phyloP scores from a whole-genome alignment of 2,888 invertebrate species.

The Lasioglossum oenotherae region DNA sequence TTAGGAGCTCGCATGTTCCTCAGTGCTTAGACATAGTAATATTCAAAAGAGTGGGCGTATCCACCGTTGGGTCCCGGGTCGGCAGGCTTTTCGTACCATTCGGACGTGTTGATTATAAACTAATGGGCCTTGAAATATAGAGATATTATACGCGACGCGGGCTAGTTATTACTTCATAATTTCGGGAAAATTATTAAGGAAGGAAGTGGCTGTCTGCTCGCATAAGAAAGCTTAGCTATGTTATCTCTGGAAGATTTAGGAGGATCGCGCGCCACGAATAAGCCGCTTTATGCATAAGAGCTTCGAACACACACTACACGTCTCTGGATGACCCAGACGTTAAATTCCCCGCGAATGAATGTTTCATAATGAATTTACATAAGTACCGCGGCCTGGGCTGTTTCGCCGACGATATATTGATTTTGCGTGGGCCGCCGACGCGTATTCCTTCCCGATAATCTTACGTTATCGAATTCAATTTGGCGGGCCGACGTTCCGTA shows the following conservation, averaged over 20 bases:
- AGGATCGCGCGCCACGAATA: constrained; percentile 67
- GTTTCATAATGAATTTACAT: constrained; percentile 63
- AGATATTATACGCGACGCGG: constrained; percentile 82
- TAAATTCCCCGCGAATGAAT: constrained; percentile 46
- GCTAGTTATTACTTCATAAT: constrained; percentile 80
- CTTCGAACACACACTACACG: constrained; percentile 48
- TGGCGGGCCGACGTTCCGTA: not conserved
- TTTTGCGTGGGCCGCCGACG: constrained; percentile 5
- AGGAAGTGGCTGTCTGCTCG: constrained; percentile 80
- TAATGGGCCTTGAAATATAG: constrained; percentile 83
- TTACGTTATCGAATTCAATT: constrained; percentile 30
- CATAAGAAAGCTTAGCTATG: constrained; percentile 82
- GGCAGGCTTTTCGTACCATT: constrained; percentile 74
- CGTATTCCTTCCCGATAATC: constrained; percentile 18
- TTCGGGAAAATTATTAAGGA: constrained; percentile 80
- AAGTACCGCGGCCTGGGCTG: constrained; percentile 35
- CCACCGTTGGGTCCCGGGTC: constrained; percentile 61
- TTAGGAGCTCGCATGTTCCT: constrained; percentile 78
- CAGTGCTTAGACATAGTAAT: constrained; percentile 82
- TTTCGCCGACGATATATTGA: constrained; percentile 48
- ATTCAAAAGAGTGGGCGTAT: constrained; percentile 83
- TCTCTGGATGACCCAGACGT: constrained; percentile 55
- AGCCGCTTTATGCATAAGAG: constrained; percentile 67
- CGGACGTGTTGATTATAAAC: constrained; percentile 83
- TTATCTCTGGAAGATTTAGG: constrained; percentile 79